These are phyloP conservation scores for Lathronympha strigana DNA, from an alignment of 2,888 invertebrate genomes.

Conservation along the genomic window DNA sequence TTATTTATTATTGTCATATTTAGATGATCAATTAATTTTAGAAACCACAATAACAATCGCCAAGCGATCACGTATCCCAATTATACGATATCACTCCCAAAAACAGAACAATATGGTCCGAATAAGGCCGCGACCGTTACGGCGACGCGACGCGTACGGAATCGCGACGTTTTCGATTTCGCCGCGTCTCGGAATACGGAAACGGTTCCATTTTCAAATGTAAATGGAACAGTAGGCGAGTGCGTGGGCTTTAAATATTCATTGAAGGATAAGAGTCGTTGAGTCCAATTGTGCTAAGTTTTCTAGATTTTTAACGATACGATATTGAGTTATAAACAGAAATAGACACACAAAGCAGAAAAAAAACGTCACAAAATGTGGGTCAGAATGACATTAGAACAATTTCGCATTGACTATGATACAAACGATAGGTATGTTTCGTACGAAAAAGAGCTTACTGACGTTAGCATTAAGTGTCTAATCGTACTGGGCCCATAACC, in stretches of 20 bases:
- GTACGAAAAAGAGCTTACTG: too few species aligned
- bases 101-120: slow-evolving; percentile 35
- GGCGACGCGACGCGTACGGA: slow-evolving; percentile 12
- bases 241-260: background rate
- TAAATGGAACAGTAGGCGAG: slow-evolving; percentile 15
- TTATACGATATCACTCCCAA: slow-evolving; percentile 33
- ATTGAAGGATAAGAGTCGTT: background rate
- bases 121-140: slow-evolving; percentile 38
- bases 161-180: slow-evolving; percentile 36
- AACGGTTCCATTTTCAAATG: slow-evolving; percentile 39
- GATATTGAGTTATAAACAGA: too few species aligned
- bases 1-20: background rate
- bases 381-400: too few species aligned
- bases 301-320: too few species aligned
- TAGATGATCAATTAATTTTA: background rate
- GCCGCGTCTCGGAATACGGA: slow-evolving; percentile 34
- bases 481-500: too few species aligned
- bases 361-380: too few species aligned
- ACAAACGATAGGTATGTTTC: too few species aligned
- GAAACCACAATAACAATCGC: slow-evolving; percentile 4
- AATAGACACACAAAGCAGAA: too few species aligned
- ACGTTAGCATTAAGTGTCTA: too few species aligned
- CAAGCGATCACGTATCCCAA: slow-evolving; percentile 13
- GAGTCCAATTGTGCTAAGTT: too few species aligned
- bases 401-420: too few species aligned